phyloP scores from a whole-genome alignment of 2,113 vertebrate species.

The Asarcornis scutulata region DNA sequence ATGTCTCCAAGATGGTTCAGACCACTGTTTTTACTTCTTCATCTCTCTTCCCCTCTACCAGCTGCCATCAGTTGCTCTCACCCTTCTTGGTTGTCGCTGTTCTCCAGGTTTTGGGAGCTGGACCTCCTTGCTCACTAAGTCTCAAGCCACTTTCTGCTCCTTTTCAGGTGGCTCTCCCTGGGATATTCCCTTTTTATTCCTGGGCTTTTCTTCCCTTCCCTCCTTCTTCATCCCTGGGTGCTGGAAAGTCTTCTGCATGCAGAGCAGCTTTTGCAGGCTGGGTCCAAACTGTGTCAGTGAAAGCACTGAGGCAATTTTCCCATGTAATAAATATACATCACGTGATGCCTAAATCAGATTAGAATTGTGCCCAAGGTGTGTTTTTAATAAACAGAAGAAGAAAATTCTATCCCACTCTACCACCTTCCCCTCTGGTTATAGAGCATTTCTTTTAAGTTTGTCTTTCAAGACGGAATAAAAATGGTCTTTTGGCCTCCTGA shows the following conservation, averaged over 20 bases:
- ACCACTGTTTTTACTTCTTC: background rate
- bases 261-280: background rate
- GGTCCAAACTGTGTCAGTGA: conserved; percentile 38
- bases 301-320: conserved; percentile 58
- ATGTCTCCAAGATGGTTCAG: background rate
- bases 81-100: background rate
- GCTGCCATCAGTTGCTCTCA: background rate
- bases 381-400: conserved; percentile 54
- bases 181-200: background rate
- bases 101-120: background rate
- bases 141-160: background rate
- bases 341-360: conserved; percentile 56
- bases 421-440: conserved; percentile 38
- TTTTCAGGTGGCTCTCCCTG: background rate
- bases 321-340: conserved; percentile 48
- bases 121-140: background rate
- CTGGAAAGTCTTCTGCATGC: background rate
- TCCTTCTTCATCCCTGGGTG: background rate
- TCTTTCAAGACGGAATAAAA: conserved; percentile 43
- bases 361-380: conserved; percentile 37
- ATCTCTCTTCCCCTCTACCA: background rate
- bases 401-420: conserved; percentile 29
- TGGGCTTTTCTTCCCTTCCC: background rate
- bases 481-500: conserved; percentile 3
- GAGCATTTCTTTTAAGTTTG: conserved; percentile 49